Conservation (phyloP, 2,797 vertebrate species). For the Oreortyx pictus region DNA sequence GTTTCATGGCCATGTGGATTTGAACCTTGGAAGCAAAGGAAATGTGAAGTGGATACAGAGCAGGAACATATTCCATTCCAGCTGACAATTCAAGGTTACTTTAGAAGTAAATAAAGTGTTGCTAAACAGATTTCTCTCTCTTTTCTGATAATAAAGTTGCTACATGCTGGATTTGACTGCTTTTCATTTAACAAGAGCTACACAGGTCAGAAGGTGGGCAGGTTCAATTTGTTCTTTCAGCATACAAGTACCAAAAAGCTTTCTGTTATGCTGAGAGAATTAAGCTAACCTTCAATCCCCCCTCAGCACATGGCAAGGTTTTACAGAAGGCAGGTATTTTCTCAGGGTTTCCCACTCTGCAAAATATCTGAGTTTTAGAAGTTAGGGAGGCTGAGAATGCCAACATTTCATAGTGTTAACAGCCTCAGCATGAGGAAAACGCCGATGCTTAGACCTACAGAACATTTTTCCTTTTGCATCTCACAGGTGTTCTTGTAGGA, state of each 20-base stretch:
- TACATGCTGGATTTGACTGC: slow-evolving; percentile 13
- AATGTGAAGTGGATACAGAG: slow-evolving; percentile 21
- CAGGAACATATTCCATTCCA: not conserved
- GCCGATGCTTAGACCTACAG: not conserved
- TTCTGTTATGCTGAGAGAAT: not conserved
- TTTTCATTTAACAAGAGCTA: slow-evolving; percentile 36
- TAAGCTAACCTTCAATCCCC: not conserved
- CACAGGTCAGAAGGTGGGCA: slow-evolving; percentile 41
- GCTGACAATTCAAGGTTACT: slow-evolving; percentile 61
- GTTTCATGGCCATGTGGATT: not conserved
- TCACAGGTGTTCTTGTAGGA: not conserved
- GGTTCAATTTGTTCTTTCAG: slow-evolving; percentile 9
- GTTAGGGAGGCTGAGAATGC: not conserved
- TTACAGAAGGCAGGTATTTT: not conserved
- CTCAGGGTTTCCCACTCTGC: not conserved
- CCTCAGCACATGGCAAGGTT: not conserved
- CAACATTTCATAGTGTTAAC: not conserved
- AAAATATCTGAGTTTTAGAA: not conserved
- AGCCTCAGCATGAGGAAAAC: not conserved
- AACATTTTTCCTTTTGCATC: not conserved
- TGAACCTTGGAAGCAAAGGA: slow-evolving; percentile 37
- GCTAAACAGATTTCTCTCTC: slow-evolving; percentile 46
- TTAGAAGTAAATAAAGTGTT: slow-evolving; percentile 46
- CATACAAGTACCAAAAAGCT: not conserved
- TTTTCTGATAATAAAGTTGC: slow-evolving; percentile 52